Evolutionary conservation across 2,113 vertebrate species (phyloP), one percentile per base, ranked within the genome.

Genomic region (Oceanodroma tethys): DNA sequence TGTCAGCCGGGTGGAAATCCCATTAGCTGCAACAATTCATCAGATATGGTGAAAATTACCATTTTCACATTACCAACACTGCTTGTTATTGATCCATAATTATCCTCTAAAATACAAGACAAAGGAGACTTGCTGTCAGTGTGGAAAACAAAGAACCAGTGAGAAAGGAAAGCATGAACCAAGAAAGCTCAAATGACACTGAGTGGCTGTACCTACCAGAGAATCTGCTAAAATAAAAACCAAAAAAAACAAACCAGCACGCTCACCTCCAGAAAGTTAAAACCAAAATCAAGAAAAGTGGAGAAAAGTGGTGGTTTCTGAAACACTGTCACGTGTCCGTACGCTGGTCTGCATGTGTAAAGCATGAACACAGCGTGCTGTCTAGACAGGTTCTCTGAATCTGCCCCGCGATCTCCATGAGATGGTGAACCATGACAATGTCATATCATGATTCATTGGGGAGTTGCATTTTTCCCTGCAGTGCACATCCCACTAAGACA

Each of bases 51-150:
- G 58, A 90, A 96, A 97, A 95, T n/a, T n/a, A n/a, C n/a, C n/a
- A n/a, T n/a, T n/a, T n/a, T n/a, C n/a, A n/a, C n/a, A n/a, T n/a
- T n/a, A n/a, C n/a, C n/a, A n/a, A 90, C 34, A 58, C 55, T 47
- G 29, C 75, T 93, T 73, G 42, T 38, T 76, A 81, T 65, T 82
- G 76, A 95, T 81, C 53, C 48, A n/a, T 47, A 85, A 53, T 80
- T 72, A 22, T 93, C 43, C 59, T 22, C 47, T 26, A 34, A 95
- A 92, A 71, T 42, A 78, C 40, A 84, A 11, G 72, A 94, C 74
- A 94, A 95, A 96, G 90, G 80, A 97, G 79, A 91, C 90, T 58
- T 93, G 73, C 75, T 74, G 23, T 95, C 90, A 87, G 29, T 45
- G 50, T 90, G 55, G 42, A 89, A 94, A 96, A 94, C 68, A n/a